Evolutionary conservation across 2,797 vertebrate species (phyloP).

Genomic region (Emys orbicularis): DNA sequence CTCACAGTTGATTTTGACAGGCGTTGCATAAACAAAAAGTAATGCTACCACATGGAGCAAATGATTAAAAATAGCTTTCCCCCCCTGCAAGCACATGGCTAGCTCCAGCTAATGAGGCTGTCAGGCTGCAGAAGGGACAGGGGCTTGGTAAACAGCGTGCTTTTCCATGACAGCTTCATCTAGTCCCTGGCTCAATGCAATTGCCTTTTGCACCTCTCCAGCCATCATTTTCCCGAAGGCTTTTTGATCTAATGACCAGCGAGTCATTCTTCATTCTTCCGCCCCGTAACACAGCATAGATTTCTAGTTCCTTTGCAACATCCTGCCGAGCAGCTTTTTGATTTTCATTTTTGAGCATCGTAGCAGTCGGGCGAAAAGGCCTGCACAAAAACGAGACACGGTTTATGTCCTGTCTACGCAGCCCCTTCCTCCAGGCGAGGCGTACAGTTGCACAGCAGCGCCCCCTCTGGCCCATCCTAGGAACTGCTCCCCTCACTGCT

Average conservation of each 20-base stretch:
- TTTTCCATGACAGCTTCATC: background rate
- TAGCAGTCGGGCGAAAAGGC: background rate
- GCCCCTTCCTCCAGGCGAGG: background rate
- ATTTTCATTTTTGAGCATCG: too few species aligned
- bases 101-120: background rate
- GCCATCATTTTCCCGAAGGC: background rate
- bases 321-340: background rate
- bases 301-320: background rate
- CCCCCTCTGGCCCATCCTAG: too few species aligned
- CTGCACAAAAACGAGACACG: background rate
- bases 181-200: background rate
- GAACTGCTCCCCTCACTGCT: too few species aligned
- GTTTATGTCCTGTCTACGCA: background rate
- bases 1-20: accelerated
- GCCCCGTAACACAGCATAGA: too few species aligned
- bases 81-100: accelerated
- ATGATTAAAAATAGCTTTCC: background rate
- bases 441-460: background rate
- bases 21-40: accelerated
- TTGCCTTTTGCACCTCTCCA: background rate
- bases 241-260: background rate
- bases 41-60: background rate
- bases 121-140: background rate
- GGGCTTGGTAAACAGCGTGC: too few species aligned
- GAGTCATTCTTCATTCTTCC: background rate